phyloP scores from a whole-genome alignment of 2,113 vertebrate species.

The Psephotus haematonotus region DNA sequence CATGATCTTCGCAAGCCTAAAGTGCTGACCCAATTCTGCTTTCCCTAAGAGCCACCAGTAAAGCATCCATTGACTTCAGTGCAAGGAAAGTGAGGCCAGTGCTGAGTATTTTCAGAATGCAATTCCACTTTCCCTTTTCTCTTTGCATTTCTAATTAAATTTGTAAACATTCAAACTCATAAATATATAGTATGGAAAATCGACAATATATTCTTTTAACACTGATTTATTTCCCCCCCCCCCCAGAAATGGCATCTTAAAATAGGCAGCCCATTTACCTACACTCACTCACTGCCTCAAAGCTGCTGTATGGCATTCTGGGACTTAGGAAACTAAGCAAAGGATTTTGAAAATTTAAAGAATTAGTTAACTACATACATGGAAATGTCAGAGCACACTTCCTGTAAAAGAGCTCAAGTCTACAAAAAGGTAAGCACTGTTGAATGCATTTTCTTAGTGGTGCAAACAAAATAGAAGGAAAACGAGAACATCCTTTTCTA shows the following conservation, averaged over 20 bases:
- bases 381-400: not conserved
- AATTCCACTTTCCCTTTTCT: not conserved
- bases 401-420: not conserved
- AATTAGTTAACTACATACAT: not conserved
- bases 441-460: not conserved
- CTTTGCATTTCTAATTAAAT: not conserved
- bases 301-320: not conserved
- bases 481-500: not conserved
- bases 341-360: not conserved
- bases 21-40: not conserved
- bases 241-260: not conserved
- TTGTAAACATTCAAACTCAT: not conserved
- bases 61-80: not conserved
- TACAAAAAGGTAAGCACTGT: not conserved
- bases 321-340: not conserved
- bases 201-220: not conserved
- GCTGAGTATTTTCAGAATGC: not conserved
- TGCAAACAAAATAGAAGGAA: not conserved
- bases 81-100: not conserved
- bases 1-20: not conserved
- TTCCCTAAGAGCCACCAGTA: not conserved
- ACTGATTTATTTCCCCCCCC: fast-evolving
- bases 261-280: not conserved
- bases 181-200: not conserved
- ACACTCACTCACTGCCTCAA: not conserved